These are phyloP conservation scores for Hoplostethus mediterraneus DNA, from an alignment of 2,797 vertebrate genomes.

Conservation along the genomic window DNA sequence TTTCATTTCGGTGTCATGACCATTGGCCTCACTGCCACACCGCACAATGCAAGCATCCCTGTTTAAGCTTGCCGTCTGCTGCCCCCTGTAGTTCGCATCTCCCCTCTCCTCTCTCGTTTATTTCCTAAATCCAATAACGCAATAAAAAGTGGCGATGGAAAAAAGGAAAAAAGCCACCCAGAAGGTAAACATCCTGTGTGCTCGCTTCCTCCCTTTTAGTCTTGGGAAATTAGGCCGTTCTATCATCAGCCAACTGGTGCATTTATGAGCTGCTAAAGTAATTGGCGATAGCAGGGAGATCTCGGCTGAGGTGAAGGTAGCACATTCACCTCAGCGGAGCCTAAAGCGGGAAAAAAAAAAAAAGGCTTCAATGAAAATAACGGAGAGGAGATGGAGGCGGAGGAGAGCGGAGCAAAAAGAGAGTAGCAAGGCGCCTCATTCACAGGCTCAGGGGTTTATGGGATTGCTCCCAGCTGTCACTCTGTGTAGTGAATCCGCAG, in stretches of 20 bases:
- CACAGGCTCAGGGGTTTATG: slow-evolving; percentile 79
- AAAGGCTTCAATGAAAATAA: slow-evolving; percentile 60
- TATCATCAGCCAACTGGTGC: slow-evolving; percentile 70
- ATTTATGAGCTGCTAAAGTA: slow-evolving; percentile 72
- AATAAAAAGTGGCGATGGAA: slow-evolving; percentile 57
- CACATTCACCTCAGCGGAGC: slow-evolving; percentile 57
- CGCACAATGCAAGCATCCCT: background rate
- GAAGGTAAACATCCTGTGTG: slow-evolving; percentile 66
- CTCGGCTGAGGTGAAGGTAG: slow-evolving; percentile 64
- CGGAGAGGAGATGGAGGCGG: slow-evolving; percentile 42
- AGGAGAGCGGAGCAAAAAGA: slow-evolving; percentile 28
- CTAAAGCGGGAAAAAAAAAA: slow-evolving; percentile 26
- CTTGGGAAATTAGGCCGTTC: slow-evolving; percentile 67
- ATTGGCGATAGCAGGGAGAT: slow-evolving; percentile 55
- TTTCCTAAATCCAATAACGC: slow-evolving; percentile 52
- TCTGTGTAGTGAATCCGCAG: slow-evolving; percentile 72
- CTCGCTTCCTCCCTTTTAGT: slow-evolving; percentile 60
- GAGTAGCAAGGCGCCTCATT: slow-evolving; percentile 75
- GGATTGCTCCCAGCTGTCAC: slow-evolving; percentile 84
- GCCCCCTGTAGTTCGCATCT: slow-evolving; percentile 85
- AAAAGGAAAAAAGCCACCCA: slow-evolving; percentile 39
- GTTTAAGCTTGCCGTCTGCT: slow-evolving; percentile 83
- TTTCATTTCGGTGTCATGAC: background rate
- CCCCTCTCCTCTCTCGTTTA: slow-evolving; percentile 16
- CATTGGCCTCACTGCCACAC: slow-evolving; percentile 4